phyloP scores from a whole-genome alignment of 2,113 vertebrate species.

The Anguilla rostrata region DNA sequence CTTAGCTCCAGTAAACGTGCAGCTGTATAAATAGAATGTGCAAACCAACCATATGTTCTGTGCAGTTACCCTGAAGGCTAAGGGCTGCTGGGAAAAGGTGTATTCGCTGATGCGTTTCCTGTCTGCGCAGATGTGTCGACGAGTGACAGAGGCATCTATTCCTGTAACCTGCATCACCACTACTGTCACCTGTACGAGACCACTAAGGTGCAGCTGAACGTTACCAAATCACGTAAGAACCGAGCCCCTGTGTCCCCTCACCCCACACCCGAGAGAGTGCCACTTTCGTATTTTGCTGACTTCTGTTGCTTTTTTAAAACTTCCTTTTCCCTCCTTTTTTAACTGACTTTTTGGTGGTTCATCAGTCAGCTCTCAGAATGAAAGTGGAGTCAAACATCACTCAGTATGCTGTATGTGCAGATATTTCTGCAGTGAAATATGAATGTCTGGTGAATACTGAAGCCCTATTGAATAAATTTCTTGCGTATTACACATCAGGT shows the following conservation, averaged over 20 bases:
- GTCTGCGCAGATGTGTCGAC: slow-evolving; percentile 57
- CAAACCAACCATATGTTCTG: neutral
- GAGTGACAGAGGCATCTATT: slow-evolving; percentile 83
- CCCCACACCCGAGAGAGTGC: neutral
- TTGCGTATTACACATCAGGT: no score
- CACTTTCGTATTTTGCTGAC: neutral
- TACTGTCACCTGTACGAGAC: slow-evolving; percentile 89
- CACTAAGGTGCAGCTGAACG: slow-evolving; percentile 75
- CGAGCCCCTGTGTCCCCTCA: neutral
- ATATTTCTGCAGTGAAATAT: no score
- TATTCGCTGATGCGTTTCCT: slow-evolving; percentile 13
- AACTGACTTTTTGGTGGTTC: neutral
- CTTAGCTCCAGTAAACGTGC: neutral
- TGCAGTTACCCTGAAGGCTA: neutral
- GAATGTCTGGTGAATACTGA: no score
- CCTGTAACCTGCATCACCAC: slow-evolving; percentile 90
- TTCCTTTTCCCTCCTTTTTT: neutral
- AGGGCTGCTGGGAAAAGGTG: neutral
- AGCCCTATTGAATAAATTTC: no score
- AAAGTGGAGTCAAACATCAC: neutral
- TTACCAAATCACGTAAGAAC: slow-evolving; percentile 78
- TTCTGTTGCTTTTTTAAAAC: neutral
- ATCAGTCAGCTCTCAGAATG: neutral
- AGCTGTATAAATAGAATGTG: neutral
- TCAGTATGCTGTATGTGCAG: no score